phyloP scores from a whole-genome alignment of 2,113 vertebrate species.

The Stegastes partitus region DNA sequence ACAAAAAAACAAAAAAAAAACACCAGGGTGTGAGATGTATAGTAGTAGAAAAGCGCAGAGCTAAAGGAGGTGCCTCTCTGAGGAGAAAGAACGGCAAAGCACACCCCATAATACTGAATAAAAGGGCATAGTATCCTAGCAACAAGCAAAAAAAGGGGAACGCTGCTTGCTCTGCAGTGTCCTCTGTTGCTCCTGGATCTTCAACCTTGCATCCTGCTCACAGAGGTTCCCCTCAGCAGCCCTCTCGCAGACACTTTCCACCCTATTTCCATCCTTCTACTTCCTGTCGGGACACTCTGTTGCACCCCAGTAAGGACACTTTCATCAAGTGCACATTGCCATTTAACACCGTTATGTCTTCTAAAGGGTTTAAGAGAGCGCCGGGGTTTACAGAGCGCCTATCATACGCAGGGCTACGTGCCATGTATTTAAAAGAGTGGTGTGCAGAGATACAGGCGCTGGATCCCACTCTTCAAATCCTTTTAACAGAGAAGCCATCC shows the following conservation, averaged over 20 bases:
- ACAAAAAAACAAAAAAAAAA: not conserved
- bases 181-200: slow-evolving; percentile 68
- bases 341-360: slow-evolving; percentile 33
- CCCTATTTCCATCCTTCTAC: not conserved
- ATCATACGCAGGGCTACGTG: slow-evolving; percentile 70
- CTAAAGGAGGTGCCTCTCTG: slow-evolving; percentile 34
- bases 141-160: slow-evolving; percentile 74
- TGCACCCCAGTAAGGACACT: slow-evolving; percentile 28
- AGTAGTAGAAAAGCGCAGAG: slow-evolving; percentile 4
- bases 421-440: slow-evolving; percentile 68
- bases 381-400: slow-evolving; percentile 49
- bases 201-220: slow-evolving; percentile 54
- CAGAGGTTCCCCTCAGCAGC: slow-evolving; percentile 35
- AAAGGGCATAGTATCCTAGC: slow-evolving; percentile 80
- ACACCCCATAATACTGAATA: slow-evolving; percentile 67
- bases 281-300: slow-evolving; percentile 15
- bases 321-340: slow-evolving; percentile 40
- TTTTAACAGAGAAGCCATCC: slow-evolving; percentile 63
- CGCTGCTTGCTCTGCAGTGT: slow-evolving; percentile 70
- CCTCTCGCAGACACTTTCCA: slow-evolving; percentile 22
- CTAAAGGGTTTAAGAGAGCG: slow-evolving; percentile 55
- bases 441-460: slow-evolving; percentile 61
- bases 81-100: slow-evolving; percentile 40
- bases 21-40: slow-evolving; percentile 6
- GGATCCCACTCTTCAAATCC: slow-evolving; percentile 66